Conservation (phyloP, 2,888 invertebrate species). For the Mechanitis messenoides region DNA sequence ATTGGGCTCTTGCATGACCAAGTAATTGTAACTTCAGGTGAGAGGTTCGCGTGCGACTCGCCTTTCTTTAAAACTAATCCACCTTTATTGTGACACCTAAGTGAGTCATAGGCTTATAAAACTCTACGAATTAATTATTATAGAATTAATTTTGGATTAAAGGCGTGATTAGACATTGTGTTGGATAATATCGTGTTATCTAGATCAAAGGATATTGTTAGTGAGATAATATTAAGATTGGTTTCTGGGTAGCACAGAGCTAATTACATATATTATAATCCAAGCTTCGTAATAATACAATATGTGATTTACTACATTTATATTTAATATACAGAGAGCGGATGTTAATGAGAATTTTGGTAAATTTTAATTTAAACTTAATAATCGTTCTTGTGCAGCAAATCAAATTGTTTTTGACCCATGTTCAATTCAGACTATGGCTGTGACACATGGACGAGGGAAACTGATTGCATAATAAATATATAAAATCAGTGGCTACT, state of each 20-base stretch:
- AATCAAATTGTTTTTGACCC: conserved; percentile 47
- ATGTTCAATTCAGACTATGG: conserved; percentile 44
- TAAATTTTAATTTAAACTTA: conserved; percentile 30
- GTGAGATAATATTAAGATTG: conserved; percentile 4
- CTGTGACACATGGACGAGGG: conserved; percentile 54
- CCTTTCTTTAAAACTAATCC: conserved; percentile 57
- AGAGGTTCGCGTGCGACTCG: conserved; percentile 54
- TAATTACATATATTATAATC: conserved; percentile 1
- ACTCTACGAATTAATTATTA: conserved; percentile 10
- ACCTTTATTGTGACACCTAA: conserved; percentile 50
- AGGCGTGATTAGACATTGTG: background rate
- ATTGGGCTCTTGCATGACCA: conserved; percentile 70
- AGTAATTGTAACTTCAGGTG: conserved; percentile 70
- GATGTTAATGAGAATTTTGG: no score
- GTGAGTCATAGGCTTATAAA: conserved; percentile 31
- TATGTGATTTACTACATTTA: background rate
- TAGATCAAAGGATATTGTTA: conserved; percentile 6
- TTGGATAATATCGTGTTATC: conserved; percentile 1
- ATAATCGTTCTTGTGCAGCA: conserved; percentile 62
- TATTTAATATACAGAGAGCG: no score
- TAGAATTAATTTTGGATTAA: background rate
- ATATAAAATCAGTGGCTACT: conserved; percentile 1
- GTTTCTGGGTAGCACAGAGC: background rate
- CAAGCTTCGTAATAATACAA: background rate
- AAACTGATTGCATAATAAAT: conserved; percentile 25